A percentile compares a stretch with the other conserved stretches of the same genome.
These are phyloP conservation scores for Drosophila peninsularis DNA, from an alignment of 2,888 invertebrate genomes.

Conservation along the genomic window DNA sequence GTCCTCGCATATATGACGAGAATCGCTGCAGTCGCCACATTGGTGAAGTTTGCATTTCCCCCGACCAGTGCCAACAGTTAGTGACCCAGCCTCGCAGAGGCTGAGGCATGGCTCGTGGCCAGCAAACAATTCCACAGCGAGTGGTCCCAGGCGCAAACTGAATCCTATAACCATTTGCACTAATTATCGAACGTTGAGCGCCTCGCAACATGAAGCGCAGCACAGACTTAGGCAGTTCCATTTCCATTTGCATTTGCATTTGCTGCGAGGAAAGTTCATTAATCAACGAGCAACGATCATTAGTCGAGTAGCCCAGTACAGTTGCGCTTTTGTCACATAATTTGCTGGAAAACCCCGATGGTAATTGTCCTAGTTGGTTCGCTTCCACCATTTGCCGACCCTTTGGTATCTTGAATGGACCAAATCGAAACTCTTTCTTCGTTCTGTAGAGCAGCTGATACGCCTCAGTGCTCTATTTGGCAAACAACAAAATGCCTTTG, in stretches of 20 bases:
- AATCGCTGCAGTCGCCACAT: slow-evolving; percentile 28
- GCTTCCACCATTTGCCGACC: not conserved
- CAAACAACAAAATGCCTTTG: slow-evolving; percentile 49
- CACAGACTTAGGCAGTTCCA: slow-evolving; percentile 42
- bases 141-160: slow-evolving; percentile 50
- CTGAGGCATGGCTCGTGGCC: slow-evolving; percentile 45
- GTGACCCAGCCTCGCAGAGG: slow-evolving; percentile 20
- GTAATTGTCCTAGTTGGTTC: slow-evolving; percentile 59
- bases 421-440: slow-evolving; percentile 51
- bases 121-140: slow-evolving; percentile 63
- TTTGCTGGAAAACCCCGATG: slow-evolving; percentile 34
- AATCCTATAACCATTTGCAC: slow-evolving; percentile 27
- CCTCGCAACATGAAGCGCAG: slow-evolving; percentile 68
- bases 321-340: slow-evolving; percentile 42
- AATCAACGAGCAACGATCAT: slow-evolving; percentile 73
- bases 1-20: slow-evolving; percentile 1
- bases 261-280: slow-evolving; percentile 48
- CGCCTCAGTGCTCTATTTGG: slow-evolving; percentile 66
- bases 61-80: slow-evolving; percentile 52
- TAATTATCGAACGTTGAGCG: slow-evolving; percentile 68
- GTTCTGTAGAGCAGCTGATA: slow-evolving; percentile 24
- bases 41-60: slow-evolving; percentile 7
- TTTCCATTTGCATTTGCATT: slow-evolving; percentile 38
- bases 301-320: slow-evolving; percentile 51
- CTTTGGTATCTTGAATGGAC: slow-evolving; percentile 26